Conservation (phyloP, 1,140 invertebrate species). For the Bactericera cockerelli region DNA sequence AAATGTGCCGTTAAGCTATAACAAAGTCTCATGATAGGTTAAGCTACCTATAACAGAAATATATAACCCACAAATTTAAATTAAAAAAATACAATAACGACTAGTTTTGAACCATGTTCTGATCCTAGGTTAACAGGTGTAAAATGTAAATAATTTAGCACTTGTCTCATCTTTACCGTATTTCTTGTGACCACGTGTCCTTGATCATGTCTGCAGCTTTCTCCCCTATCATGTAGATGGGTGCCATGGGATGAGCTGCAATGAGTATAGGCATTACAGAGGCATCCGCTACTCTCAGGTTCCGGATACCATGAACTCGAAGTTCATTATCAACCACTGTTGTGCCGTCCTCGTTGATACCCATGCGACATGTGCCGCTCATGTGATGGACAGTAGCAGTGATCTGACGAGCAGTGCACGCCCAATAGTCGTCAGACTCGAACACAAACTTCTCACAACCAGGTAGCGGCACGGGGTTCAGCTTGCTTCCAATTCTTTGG, state of each 20-base stretch:
- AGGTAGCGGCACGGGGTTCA: conserved; percentile 19
- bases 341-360: conserved; percentile 49
- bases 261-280: conserved; percentile 68
- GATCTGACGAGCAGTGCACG: conserved; percentile 24
- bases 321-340: conserved; percentile 69
- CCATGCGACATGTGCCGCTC: conserved; percentile 50
- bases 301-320: conserved; percentile 54
- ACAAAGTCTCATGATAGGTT: no score
- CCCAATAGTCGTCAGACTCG: conserved; percentile 30
- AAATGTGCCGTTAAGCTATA: no score
- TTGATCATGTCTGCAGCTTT: conserved; percentile 79
- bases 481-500: conserved; percentile 28
- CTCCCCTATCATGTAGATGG: conserved; percentile 81
- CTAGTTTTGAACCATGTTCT: no score
- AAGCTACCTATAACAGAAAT: no score
- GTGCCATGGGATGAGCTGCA: conserved; percentile 74
- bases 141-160: no score
- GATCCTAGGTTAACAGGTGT: no score
- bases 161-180: no score
- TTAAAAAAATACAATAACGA: no score
- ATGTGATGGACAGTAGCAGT: conserved; percentile 24
- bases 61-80: no score
- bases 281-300: conserved; percentile 63
- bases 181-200: conserved; percentile 37
- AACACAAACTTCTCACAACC: conserved; percentile 21